These are phyloP conservation scores for Heliconius ismenius DNA, from an alignment of 2,888 invertebrate species.

Conservation along the genomic window DNA sequence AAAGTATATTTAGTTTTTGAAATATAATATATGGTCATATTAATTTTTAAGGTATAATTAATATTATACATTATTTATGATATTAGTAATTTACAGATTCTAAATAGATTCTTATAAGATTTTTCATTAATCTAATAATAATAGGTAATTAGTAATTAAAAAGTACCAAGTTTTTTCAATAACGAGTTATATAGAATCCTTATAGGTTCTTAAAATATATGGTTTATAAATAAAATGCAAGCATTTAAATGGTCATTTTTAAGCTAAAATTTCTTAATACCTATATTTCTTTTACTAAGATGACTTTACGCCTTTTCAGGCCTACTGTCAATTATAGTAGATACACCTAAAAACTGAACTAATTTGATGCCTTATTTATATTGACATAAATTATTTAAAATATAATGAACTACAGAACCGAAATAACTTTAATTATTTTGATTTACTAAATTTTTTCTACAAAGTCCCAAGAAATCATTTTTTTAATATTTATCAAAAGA, in stretches of 20 bases:
- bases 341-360: background rate
- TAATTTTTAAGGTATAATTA: background rate
- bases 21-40: background rate
- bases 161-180: too few species aligned
- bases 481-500: background rate
- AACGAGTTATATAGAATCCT: too few species aligned
- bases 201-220: too few species aligned
- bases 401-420: background rate
- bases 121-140: background rate
- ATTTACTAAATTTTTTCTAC: background rate
- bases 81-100: background rate
- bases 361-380: background rate
- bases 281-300: too few species aligned
- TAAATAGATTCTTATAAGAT: constrained; percentile 9
- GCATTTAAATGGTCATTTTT: too few species aligned
- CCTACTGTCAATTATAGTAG: background rate
- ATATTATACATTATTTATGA: background rate
- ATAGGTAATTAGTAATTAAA: too few species aligned
- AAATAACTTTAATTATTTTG: background rate
- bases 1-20: background rate
- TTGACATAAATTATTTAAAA: background rate
- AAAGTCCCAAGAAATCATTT: background rate
- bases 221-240: too few species aligned
- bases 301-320: too few species aligned
- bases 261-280: too few species aligned